Evolutionary conservation across 2,888 invertebrate genomes (phyloP).

Genomic region (Drosophila ezoana): DNA sequence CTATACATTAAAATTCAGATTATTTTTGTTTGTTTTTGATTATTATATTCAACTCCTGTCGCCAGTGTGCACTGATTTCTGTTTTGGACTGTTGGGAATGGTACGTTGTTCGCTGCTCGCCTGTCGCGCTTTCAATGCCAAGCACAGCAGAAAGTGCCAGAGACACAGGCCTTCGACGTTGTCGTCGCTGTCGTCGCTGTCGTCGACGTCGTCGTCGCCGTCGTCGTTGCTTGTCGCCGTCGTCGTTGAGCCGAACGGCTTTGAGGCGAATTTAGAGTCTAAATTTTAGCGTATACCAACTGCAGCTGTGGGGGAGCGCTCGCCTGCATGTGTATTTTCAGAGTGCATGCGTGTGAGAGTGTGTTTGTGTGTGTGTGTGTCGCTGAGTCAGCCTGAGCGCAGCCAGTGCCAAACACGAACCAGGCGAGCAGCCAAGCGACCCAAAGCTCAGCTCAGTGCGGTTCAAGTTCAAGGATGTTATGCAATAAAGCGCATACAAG

Average conservation of each 20-base stretch:
- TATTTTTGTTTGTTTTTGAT: slow-evolving; percentile 2
- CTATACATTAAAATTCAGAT: slow-evolving; percentile 27
- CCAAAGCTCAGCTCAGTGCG: slow-evolving; percentile 73
- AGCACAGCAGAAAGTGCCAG: slow-evolving; percentile 59
- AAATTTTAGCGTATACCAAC: neutral
- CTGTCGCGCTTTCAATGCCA: slow-evolving; percentile 83
- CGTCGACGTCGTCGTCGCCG: slow-evolving; percentile 11
- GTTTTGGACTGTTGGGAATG: slow-evolving; percentile 32
- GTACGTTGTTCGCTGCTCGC: slow-evolving; percentile 74
- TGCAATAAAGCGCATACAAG: slow-evolving; percentile 72
- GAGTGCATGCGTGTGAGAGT: slow-evolving; percentile 4
- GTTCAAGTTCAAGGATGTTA: slow-evolving; percentile 85
- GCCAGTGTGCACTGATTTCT: slow-evolving; percentile 35
- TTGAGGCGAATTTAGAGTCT: slow-evolving; percentile 27
- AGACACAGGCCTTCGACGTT: slow-evolving; percentile 50
- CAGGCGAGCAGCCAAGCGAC: slow-evolving; percentile 67
- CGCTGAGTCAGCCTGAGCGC: slow-evolving; percentile 48
- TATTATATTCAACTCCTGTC: slow-evolving; percentile 16
- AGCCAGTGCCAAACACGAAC: slow-evolving; percentile 39
- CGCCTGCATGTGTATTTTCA: slow-evolving; percentile 26
- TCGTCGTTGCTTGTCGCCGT: neutral
- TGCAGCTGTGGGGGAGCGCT: slow-evolving; percentile 31
- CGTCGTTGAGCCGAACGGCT: slow-evolving; percentile 22
- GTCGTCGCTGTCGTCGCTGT: slow-evolving; percentile 16
- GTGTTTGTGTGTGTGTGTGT: slow-evolving; percentile 10